Percentiles rank a stretch among this genome's conserved stretches.
Conservation (phyloP, 2,113 vertebrate genomes). For the Xenopus laevis region DNA sequence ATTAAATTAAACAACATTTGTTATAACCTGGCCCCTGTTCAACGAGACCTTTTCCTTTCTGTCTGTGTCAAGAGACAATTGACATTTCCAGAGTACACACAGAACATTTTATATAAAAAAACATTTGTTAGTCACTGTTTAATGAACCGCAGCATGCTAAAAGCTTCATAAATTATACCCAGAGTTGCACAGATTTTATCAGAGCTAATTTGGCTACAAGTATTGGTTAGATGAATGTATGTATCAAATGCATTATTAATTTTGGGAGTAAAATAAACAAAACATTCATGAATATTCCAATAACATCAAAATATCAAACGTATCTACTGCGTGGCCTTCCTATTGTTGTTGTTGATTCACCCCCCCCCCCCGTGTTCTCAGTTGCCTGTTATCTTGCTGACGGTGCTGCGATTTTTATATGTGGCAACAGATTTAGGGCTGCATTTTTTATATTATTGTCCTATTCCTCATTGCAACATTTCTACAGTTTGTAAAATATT, state of each 20-base stretch:
- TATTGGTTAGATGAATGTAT: not conserved
- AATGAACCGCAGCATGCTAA: not conserved
- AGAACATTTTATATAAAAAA: not conserved
- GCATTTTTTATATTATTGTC: too few relatives aligned
- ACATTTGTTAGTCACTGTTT: not conserved
- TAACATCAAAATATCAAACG: too few relatives aligned
- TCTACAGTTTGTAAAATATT: too few relatives aligned
- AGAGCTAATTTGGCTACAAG: not conserved
- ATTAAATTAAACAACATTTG: conserved; percentile 4
- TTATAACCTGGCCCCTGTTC: not conserved
- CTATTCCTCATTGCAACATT: too few relatives aligned
- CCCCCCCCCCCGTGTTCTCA: too few relatives aligned
- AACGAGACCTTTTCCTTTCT: not conserved
- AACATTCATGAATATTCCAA: too few relatives aligned
- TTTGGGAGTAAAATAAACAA: not conserved
- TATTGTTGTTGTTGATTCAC: too few relatives aligned
- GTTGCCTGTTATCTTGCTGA: too few relatives aligned
- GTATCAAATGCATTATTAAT: not conserved
- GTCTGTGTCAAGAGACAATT: conserved; percentile 3
- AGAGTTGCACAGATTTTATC: not conserved
- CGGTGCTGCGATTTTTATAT: too few relatives aligned
- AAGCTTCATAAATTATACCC: not conserved
- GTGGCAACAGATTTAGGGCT: too few relatives aligned
- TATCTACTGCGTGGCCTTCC: too few relatives aligned
- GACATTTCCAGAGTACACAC: not conserved